Percentiles rank a stretch among this genome's conserved stretches.
Conservation (phyloP, 1,140 invertebrate species). For the Drosophila sulfurigaster region DNA sequence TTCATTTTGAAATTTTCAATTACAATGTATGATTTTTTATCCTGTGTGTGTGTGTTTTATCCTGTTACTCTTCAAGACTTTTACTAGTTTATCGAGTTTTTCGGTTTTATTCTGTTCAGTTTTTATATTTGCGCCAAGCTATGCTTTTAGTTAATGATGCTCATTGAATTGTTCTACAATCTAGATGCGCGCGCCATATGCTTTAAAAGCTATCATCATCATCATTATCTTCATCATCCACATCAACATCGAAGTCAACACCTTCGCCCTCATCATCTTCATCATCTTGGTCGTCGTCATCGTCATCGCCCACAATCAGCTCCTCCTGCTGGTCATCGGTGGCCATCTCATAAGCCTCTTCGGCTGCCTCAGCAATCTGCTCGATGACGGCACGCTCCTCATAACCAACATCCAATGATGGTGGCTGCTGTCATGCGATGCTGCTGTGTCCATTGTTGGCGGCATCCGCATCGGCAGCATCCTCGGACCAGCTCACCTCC, state of each 20-base stretch:
- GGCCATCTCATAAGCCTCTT: slow-evolving; percentile 71
- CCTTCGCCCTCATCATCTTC: slow-evolving; percentile 6
- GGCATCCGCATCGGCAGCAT: slow-evolving; percentile 75
- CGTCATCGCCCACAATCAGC: slow-evolving; percentile 51
- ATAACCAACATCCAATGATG: slow-evolving; percentile 43
- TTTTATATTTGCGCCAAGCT: slow-evolving; percentile 50
- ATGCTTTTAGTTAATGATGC: slow-evolving; percentile 46
- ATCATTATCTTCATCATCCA: slow-evolving; percentile 31
- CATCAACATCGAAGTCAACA: slow-evolving; percentile 42
- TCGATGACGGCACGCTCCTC: slow-evolving; percentile 64
- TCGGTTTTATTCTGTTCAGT: neutral
- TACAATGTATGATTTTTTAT: slow-evolving; percentile 19
- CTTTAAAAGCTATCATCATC: slow-evolving; percentile 79
- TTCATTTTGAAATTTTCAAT: slow-evolving; percentile 36
- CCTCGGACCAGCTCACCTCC: slow-evolving; percentile 85
- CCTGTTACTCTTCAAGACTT: neutral
- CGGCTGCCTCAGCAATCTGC: slow-evolving; percentile 70
- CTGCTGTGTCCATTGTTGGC: slow-evolving; percentile 33
- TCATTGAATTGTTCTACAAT: slow-evolving; percentile 65
- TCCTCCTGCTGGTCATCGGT: slow-evolving; percentile 56
- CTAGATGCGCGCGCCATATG: slow-evolving; percentile 29
- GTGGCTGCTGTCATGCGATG: slow-evolving; percentile 65
- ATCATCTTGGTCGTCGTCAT: slow-evolving; percentile 38
- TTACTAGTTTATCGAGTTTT: neutral
- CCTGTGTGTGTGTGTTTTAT: neutral